Evolutionary conservation across 2,113 vertebrate species (phyloP).

Genomic region (Oncorhynchus kisutch): DNA sequence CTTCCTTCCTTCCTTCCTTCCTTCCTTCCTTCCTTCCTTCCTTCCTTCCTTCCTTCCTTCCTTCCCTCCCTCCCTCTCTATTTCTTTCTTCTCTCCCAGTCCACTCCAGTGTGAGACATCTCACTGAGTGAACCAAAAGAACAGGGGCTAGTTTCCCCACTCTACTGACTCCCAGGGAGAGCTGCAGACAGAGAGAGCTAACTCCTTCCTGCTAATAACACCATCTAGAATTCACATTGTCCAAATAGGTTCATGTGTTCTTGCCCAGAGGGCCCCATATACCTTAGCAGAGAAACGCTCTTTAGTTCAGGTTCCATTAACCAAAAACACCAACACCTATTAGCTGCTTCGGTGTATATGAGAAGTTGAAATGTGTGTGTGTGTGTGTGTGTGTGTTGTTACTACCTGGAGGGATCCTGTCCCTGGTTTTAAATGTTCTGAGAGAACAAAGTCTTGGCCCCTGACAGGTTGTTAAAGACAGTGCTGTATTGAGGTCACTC

Average conservation of each 20-base stretch:
- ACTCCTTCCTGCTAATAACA: conserved; percentile 71
- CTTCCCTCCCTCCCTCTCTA: background rate
- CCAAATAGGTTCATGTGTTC: conserved; percentile 79
- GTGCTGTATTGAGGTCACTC: conserved; percentile 46
- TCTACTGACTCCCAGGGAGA: conserved; percentile 25
- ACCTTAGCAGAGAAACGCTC: conserved; percentile 66
- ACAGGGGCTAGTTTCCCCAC: too few relatives aligned
- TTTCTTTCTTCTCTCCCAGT: too few relatives aligned
- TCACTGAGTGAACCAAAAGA: conserved; percentile 32
- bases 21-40: too few relatives aligned
- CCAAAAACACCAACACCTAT: conserved; percentile 64
- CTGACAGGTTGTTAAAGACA: conserved; percentile 74
- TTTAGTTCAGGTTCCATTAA: conserved; percentile 71
- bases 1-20: background rate
- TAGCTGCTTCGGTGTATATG: conserved; percentile 51
- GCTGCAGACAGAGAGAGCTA: conserved; percentile 48
- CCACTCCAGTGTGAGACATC: too few relatives aligned
- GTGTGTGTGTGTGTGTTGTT: conserved; percentile 16
- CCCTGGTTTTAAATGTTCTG: conserved; percentile 55
- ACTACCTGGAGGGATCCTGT: conserved; percentile 53
- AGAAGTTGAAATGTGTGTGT: conserved; percentile 2
- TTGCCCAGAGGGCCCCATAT: conserved; percentile 71
- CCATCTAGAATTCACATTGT: conserved; percentile 74
- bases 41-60: too few relatives aligned
- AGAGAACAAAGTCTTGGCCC: conserved; percentile 57